Evolutionary conservation across 1,140 invertebrate genomes (phyloP).

Genomic region (Caerostris extrusa): DNA sequence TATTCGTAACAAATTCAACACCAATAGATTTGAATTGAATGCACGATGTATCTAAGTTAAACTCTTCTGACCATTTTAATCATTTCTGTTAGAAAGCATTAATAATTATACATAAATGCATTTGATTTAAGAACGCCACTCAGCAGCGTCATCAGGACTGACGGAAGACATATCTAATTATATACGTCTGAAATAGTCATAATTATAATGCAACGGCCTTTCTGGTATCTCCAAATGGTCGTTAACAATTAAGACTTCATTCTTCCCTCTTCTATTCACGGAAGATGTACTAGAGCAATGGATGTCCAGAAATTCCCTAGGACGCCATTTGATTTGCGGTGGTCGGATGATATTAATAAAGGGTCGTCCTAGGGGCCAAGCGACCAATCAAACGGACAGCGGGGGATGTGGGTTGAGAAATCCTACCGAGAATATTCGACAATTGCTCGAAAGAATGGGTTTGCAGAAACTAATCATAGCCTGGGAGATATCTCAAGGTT

Average conservation of each 20-base stretch:
- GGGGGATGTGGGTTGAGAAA: background rate
- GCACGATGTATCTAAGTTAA: too few species aligned
- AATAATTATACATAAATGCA: too few species aligned
- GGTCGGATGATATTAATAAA: slow-evolving; percentile 39
- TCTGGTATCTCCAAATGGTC: background rate
- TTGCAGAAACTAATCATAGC: slow-evolving; percentile 26
- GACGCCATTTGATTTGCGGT: slow-evolving; percentile 19
- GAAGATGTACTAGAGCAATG: background rate
- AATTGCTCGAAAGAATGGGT: slow-evolving; percentile 23
- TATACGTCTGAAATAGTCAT: background rate
- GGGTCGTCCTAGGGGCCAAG: slow-evolving; percentile 29
- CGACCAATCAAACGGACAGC: slow-evolving; percentile 7
- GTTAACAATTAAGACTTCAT: slow-evolving; percentile 32
- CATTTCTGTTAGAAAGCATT: too few species aligned
- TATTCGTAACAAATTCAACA: too few species aligned
- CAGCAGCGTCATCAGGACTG: too few species aligned
- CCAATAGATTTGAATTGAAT: too few species aligned
- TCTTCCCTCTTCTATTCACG: background rate
- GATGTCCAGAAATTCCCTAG: slow-evolving; percentile 4
- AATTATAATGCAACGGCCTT: background rate
- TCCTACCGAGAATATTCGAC: slow-evolving; percentile 21
- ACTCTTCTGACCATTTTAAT: too few species aligned
- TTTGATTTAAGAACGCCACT: too few species aligned
- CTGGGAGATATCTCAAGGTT: background rate
- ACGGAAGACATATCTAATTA: background rate